Base-by-base conservation (phyloP, 2,888 invertebrate genomes). In the Amphipoea lucens region DNA sequence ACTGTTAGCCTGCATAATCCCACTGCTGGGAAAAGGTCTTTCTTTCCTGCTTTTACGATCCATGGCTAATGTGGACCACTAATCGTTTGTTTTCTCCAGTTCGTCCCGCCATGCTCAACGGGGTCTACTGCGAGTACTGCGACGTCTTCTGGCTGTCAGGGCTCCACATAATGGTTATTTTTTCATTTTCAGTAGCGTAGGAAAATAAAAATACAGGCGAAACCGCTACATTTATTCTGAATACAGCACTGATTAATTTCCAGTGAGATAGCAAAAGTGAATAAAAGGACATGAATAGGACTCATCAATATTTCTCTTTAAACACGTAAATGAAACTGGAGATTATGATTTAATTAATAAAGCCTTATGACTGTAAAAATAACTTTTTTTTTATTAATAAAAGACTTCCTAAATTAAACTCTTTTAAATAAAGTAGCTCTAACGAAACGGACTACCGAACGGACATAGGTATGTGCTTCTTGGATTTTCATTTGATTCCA, bases 161-260 rank as follows among this genome's bases (percentile, higher is more conserved):
- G 40, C 20, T 29, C 29, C 17, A 29, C 63, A 17, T 63, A 9
- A 1, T 36, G 9, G 4, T 4, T 40, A 20, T 65, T 63, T 40
- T 60, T 17, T 70, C 1, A 2, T n/a, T 4, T 65, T 9, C 20
- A 29, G 14, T 29, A 45, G 20, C 14, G n/a, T 4, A 74, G 9
- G 36, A 1, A 14, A 48, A 17, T n/a, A 42, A 42, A 63, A n/a
- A 4, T 23, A 81, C 17, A 20, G 2, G 3, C 1, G 12, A 45
- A 68, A 29, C 36, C 45, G 42, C 45, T 78, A 51, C 77, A 45
- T 45, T 23, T 6, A 20, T 54, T 54, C 17, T 67, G 36, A 83
- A 62, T 76, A 42, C 83, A 76, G 14, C 60, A 42, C n/a, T 36
- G 51, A 80, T 80, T 54, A 0, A n/a, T 48, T 54, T 66, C 42